Conservation (phyloP, 1,140 invertebrate genomes). For the Drosophila biarmipes region DNA sequence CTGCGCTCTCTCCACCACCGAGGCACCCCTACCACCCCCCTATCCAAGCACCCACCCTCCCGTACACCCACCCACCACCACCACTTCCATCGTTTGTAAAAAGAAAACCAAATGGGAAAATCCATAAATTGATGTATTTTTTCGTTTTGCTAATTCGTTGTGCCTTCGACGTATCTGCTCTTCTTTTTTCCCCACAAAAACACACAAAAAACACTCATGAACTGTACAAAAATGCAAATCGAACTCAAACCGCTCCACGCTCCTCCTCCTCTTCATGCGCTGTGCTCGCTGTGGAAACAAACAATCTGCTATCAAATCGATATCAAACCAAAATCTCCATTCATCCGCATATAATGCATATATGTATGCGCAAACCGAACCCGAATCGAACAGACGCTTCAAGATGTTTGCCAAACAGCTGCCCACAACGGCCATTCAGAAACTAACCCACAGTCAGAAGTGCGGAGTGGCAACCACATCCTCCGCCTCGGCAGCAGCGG, state of each 20-base stretch:
- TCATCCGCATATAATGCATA: slow-evolving; percentile 32
- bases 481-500: slow-evolving; percentile 30
- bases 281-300: slow-evolving; percentile 73
- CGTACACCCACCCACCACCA: slow-evolving; percentile 15
- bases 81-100: slow-evolving; percentile 57
- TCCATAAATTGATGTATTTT: slow-evolving; percentile 76
- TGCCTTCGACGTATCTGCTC: slow-evolving; percentile 77
- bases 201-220: slow-evolving; percentile 58
- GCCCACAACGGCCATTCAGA: slow-evolving; percentile 60
- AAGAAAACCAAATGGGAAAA: slow-evolving; percentile 56
- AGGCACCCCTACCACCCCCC: slow-evolving; percentile 24
- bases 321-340: slow-evolving; percentile 56
- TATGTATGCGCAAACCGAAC: slow-evolving; percentile 22
- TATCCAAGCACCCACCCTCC: slow-evolving; percentile 25
- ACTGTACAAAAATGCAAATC: slow-evolving; percentile 69
- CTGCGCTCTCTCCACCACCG: slow-evolving; percentile 47
- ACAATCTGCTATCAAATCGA: slow-evolving; percentile 60
- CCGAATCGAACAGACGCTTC: slow-evolving; percentile 65
- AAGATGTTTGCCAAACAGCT: slow-evolving; percentile 80
- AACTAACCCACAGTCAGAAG: slow-evolving; percentile 72
- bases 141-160: slow-evolving; percentile 78
- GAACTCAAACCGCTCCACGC: slow-evolving; percentile 57
- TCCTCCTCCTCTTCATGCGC: slow-evolving; percentile 75
- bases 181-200: slow-evolving; percentile 67
- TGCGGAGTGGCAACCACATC: slow-evolving; percentile 31